Base-by-base conservation (phyloP, 2,797 vertebrate species). In the Protosalanx chinensis region DNA sequence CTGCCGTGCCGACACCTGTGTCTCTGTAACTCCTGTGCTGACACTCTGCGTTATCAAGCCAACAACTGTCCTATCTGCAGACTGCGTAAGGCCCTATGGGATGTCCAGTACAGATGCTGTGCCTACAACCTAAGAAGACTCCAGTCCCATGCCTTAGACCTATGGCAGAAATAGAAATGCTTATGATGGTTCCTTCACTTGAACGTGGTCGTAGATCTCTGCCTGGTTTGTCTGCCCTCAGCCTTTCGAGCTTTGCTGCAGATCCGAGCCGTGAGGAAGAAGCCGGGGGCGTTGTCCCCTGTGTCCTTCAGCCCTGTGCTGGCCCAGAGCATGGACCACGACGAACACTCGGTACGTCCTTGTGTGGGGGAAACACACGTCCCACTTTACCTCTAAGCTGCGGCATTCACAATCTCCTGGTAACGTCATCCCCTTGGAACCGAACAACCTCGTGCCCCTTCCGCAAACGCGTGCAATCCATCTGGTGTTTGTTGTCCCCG, bases 1-100 rank as follows among this genome's bases (percentile, higher is more conserved):
- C 91, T 98, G 82, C 97, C 97, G 74, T 98, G 97, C 90, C 91
- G 97, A 75, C 97, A 98, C 84, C 90, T 98, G 84, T 98, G 97
- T 78, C 93, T 98, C 41, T 98, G 97, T 84, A 98, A 97, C 84
- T 95, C 96, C 20, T 98, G 97, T 0, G 97, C 97, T 0, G 97
- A 98, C 87, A 98, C 97, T 0, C 89, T 98, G 77, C 96, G 97
- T 74, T 98, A 98, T 90, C 96, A 97, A 86, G 96, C 96, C 85
- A 98, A 98, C 93, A 98, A 98, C 91, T 99, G 97, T 75, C 97
- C 97, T 59, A 99, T 98, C 90, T 99, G 97, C 91, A 90, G 97
- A 79, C 93, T 99, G 78, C 97, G 97, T 98, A 92, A 95, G 96
- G 6, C 6, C 6, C 49, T 49, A 16, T 12, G 27, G 6, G 16